A percentile compares a stretch with the other conserved stretches of the same genome.
phyloP scores from a whole-genome alignment of 1,140 invertebrate genomes.

The Agraylea sexmaculata region DNA sequence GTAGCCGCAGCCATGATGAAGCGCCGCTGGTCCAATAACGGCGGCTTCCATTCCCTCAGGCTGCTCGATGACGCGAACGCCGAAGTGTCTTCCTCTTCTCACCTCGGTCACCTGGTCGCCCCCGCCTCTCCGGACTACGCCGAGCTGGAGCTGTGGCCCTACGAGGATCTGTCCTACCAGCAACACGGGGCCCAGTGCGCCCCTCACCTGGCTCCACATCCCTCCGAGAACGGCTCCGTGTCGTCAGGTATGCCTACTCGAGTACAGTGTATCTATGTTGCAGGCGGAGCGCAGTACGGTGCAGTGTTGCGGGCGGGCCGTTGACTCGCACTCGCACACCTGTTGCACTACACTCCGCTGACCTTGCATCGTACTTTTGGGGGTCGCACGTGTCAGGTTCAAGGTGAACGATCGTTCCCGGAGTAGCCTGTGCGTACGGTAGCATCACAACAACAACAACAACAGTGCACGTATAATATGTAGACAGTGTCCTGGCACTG shows the following conservation, averaged over 20 bases:
- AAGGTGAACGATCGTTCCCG: no score
- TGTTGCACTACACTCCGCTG: no score
- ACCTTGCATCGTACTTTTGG: no score
- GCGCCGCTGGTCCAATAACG: constrained; percentile 56
- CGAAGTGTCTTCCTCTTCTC: constrained; percentile 62
- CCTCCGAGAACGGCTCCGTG: constrained; percentile 41
- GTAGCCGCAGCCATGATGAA: constrained; percentile 47
- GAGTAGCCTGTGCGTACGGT: no score
- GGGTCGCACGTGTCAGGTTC: no score
- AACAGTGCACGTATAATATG: no score
- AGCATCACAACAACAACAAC: no score
- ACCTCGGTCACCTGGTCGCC: constrained; percentile 39
- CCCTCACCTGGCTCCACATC: constrained; percentile 37
- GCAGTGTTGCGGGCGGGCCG: no score
- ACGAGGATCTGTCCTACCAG: constrained; percentile 37
- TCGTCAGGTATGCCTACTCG: constrained; percentile 42
- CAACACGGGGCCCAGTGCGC: constrained; percentile 31
- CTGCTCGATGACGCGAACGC: constrained; percentile 60
- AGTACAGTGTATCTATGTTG: no score
- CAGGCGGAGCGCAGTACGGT: no score
- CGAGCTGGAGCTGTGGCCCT: constrained; percentile 72
- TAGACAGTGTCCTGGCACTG: no score
- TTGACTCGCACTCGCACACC: no score
- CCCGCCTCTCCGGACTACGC: constrained; percentile 55
- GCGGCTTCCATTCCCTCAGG: constrained; percentile 47